Conservation (phyloP, 2,888 invertebrate genomes). For the Pegoplata infirma region DNA sequence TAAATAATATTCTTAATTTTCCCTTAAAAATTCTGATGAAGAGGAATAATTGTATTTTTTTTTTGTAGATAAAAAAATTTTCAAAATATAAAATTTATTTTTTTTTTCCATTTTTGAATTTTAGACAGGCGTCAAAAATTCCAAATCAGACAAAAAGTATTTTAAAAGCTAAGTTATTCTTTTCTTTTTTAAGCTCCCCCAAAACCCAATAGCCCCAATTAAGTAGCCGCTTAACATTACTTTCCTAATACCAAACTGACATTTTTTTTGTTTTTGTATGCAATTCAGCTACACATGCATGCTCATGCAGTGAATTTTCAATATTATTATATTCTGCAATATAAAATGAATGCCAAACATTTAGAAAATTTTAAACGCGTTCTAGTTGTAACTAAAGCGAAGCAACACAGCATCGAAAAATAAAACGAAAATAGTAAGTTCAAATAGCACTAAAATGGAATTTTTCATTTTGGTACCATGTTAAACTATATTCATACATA, state of each 20-base stretch:
- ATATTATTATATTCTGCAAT: conserved; percentile 15
- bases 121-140: no score
- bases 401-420: neutral
- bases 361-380: conserved; percentile 9
- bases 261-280: neutral
- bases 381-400: neutral
- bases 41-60: no score
- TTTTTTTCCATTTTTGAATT: no score
- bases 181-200: neutral
- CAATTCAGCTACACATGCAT: conserved; percentile 24
- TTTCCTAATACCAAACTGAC: neutral
- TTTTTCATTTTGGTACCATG: neutral
- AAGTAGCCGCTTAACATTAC: neutral
- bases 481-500: neutral
- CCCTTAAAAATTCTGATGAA: no score
- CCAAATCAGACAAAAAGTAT: no score
- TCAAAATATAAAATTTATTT: no score
- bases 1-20: no score
- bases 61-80: no score
- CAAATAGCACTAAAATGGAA: neutral
- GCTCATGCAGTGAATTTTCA: conserved; percentile 30
- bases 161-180: neutral
- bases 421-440: neutral
- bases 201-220: neutral
- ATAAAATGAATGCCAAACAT: conserved; percentile 13